Evolutionary conservation across 2,888 invertebrate species (phyloP), one percentile per base, ranked within the genome.

Genomic region (Cerastis rubricosa): DNA sequence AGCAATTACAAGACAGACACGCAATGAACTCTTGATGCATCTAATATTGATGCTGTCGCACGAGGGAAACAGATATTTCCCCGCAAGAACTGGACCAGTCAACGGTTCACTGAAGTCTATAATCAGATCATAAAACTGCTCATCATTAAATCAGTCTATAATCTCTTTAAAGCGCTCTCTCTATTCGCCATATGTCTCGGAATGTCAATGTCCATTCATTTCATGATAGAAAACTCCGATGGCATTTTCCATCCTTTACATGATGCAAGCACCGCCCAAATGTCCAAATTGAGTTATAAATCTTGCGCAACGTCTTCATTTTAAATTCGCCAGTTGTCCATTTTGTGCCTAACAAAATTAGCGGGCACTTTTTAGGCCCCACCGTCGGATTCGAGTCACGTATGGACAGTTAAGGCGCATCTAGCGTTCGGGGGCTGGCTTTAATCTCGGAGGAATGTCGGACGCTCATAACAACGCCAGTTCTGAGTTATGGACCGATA

Each of bases 401-500:
- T 94, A 90, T 91, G 84, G 84, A 89, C 90, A 86, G 92, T 92
- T 91, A 90, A 84, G 90, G 86, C 89, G 86, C 89, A 86, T 89
- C 89, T 86, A 88, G 88, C 86, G 78, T 87, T 89, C 88, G 85
- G 87, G 89, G 88, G 90, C 90, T 89, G 87, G 89, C 91, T 95
- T 95, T 96, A 96, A 96, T 96, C 93, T 95, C 87, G 80, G 75
- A 88, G 94, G 94, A 94, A 95, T 95, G 94, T 91, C 85, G 91
- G 93, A 92, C 91, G 92, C 89, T 91, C 91, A 91, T 94, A 93
- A 93, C 91, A 92, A 90, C 92, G 89, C 90, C 90, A 89, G 90
- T 91, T 90, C 92, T 92, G 93, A 95, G 92, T 95, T 94, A 96
- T 95, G 92, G 92, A 90, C 92, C 93, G 94, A 95, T 96, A 96